Evolutionary conservation across 2,113 vertebrate species (phyloP).

Genomic region (Amia ocellicauda): DNA sequence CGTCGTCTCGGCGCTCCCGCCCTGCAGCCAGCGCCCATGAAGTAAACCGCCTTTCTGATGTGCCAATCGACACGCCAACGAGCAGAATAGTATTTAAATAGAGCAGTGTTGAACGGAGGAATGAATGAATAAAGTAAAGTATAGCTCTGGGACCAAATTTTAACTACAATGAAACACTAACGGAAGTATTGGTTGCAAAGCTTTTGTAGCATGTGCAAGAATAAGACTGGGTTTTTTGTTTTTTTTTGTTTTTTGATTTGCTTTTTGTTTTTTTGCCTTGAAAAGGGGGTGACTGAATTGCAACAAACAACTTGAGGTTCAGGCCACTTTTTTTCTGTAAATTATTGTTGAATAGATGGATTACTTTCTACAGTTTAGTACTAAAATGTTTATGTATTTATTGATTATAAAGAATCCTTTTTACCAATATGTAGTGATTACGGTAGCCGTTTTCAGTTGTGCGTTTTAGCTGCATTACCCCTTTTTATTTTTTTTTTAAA

Average conservation of each 20-base stretch:
- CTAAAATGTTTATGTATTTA: slow-evolving; percentile 41
- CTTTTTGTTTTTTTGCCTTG: not conserved
- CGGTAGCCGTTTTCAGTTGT: slow-evolving; percentile 21
- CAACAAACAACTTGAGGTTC: too few relatives aligned
- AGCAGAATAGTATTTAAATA: not conserved
- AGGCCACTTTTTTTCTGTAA: slow-evolving; percentile 19
- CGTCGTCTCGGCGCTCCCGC: too few relatives aligned
- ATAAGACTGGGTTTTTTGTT: slow-evolving; percentile 33
- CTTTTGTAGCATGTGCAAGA: slow-evolving; percentile 3
- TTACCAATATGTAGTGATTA: slow-evolving; percentile 30
- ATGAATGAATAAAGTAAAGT: too few relatives aligned
- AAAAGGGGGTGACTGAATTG: too few relatives aligned
- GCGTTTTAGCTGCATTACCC: not conserved
- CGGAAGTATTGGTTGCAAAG: not conserved
- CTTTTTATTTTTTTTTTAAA: slow-evolving; percentile 23
- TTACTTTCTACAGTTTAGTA: slow-evolving; percentile 39
- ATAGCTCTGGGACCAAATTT: not conserved
- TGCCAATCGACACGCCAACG: slow-evolving; percentile 3
- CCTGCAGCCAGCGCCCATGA: too few relatives aligned
- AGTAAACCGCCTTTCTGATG: not conserved
- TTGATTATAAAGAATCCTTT: slow-evolving; percentile 26
- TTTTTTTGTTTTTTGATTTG: slow-evolving; percentile 27
- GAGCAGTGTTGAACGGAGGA: too few relatives aligned
- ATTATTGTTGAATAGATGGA: slow-evolving; percentile 33
- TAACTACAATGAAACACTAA: not conserved